Conservation (phyloP, 2,113 vertebrate species). For the Dissostichus mawsoni region DNA sequence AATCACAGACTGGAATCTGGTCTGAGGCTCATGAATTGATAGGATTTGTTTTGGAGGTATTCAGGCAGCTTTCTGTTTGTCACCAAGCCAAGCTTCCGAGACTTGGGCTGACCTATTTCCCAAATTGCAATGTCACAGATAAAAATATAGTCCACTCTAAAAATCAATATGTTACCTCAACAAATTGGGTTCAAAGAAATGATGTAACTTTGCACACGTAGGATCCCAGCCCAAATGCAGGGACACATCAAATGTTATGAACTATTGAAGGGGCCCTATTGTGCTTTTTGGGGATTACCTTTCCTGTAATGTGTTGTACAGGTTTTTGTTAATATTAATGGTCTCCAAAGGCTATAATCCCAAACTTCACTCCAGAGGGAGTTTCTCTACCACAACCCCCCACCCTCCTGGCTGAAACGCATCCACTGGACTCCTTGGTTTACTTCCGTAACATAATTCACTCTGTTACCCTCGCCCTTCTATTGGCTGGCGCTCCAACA, state of each 20-base stretch:
- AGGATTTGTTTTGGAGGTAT: slow-evolving; percentile 71
- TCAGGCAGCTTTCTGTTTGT: slow-evolving; percentile 63
- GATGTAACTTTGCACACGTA: slow-evolving; percentile 9
- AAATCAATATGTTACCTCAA: slow-evolving; percentile 25
- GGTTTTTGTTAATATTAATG: too few relatives aligned
- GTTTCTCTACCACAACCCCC: too few relatives aligned
- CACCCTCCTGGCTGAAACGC: too few relatives aligned
- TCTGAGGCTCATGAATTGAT: slow-evolving; percentile 69
- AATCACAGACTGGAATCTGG: slow-evolving; percentile 81
- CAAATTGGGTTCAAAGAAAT: slow-evolving; percentile 40
- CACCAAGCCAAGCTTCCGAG: slow-evolving; percentile 47
- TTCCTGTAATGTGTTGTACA: too few relatives aligned
- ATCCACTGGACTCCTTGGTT: too few relatives aligned
- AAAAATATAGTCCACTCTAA: slow-evolving; percentile 23
- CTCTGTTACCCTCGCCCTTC: too few relatives aligned
- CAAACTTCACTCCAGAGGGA: too few relatives aligned
- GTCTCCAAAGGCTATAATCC: too few relatives aligned
- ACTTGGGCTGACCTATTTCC: slow-evolving; percentile 59
- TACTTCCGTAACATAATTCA: too few relatives aligned
- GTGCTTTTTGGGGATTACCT: too few relatives aligned
- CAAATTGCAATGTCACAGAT: slow-evolving; percentile 57
- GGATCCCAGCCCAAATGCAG: neutral
- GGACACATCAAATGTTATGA: neutral
- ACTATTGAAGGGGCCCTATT: neutral
- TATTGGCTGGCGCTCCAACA: too few relatives aligned